Base-by-base conservation (phyloP, 2,797 vertebrate species). In the Darevskia nairensis region DNA sequence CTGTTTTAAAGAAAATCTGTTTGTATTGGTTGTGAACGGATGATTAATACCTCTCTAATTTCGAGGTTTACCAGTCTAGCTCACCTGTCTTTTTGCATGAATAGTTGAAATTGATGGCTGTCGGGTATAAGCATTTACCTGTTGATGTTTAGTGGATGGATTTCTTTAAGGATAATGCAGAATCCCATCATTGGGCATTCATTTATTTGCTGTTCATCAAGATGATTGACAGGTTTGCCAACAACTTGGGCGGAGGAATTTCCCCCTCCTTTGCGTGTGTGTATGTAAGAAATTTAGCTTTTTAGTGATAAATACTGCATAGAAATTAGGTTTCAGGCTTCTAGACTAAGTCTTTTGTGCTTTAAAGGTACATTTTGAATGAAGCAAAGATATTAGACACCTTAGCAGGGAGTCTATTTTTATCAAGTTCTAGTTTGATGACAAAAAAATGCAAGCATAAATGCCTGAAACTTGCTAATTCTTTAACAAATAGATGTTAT, bases 31-130 rank as follows among this genome's bases (percentile, higher is more conserved):
- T 97, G 95, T 95, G 94, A 97, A 95, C 94, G 96, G 95, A 96
- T 95, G 96, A 97, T 97, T 97, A 97, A 97, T 97, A 95, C 96
- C 90, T 91, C 96, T 97, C 95, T 97, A 97, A 97, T 97, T 97
- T 97, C 96, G 96, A 97, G 97, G 96, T 97, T 97, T 97, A 97
- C 96, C 96, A 97, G 96, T 97, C 96, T 96, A 96, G 96, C 97
- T 97, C 96, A 97, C 97, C 96, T 97, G 96, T 96, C 95, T 97
- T 90, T 97, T 97, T 97, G 96, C 97, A 96, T 97, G 96, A 96
- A 68, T 97, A 97, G 96, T 96, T 97, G 96, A 95, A 97, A 97
- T 97, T 97, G 97, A 97, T 97, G 96, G 96, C 95, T 97, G 96
- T 97, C 90, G 78, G 92, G 95, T 95, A 95, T 96, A 97, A 97